phyloP scores from a whole-genome alignment of 2,797 vertebrate genomes.

The Rhodeus uyekii region DNA sequence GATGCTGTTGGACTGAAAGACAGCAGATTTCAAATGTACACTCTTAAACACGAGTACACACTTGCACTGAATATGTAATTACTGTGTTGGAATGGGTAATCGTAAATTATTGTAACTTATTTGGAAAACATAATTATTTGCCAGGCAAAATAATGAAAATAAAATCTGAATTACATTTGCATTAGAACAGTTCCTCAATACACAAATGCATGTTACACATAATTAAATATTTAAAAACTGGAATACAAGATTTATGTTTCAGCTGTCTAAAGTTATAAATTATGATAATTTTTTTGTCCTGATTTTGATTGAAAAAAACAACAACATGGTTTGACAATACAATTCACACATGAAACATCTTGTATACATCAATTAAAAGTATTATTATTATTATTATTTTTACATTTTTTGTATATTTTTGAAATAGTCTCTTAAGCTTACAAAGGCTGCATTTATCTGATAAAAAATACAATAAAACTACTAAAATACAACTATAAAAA shows the following conservation, averaged over 20 bases:
- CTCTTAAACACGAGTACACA: constrained; percentile 50
- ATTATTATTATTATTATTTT: too few relatives aligned
- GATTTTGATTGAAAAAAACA: not conserved
- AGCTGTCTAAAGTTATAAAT: not conserved
- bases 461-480: too few relatives aligned
- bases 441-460: too few relatives aligned
- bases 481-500: too few relatives aligned
- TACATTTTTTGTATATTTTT: not conserved
- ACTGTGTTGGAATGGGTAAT: constrained; percentile 32
- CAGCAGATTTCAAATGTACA: constrained; percentile 33
- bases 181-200: constrained; percentile 15
- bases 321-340: not conserved
- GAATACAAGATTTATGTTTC: not conserved
- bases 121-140: not conserved
- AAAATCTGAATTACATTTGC: constrained; percentile 1
- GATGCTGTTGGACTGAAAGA: constrained; percentile 57
- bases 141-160: too few relatives aligned
- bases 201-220: constrained; percentile 7
- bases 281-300: not conserved
- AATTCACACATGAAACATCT: too few relatives aligned
- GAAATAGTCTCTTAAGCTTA: too few relatives aligned
- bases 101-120: not conserved
- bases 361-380: too few relatives aligned
- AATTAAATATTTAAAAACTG: constrained; percentile 32
- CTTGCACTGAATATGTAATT: constrained; percentile 41